Conservation (phyloP, 2,888 invertebrate species). For the Suillia variegata region DNA sequence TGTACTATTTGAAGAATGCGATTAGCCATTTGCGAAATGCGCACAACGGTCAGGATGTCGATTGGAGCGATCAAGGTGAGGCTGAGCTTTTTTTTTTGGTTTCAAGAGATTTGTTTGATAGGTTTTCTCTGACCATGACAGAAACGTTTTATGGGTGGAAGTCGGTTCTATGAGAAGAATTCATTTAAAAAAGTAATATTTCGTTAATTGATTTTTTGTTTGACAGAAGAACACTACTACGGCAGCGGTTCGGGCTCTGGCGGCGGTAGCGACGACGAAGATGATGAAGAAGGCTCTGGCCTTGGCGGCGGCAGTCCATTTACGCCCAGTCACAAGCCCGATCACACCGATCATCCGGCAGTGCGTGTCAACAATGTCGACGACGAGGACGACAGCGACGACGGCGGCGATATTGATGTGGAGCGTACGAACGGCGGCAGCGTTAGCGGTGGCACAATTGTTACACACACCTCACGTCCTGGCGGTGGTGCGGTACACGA, state of each 20-base stretch:
- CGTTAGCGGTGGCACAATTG: slow-evolving; percentile 48
- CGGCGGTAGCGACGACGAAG: slow-evolving; percentile 64
- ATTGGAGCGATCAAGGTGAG: slow-evolving; percentile 75
- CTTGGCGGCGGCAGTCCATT: slow-evolving; percentile 48
- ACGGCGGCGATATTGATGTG: slow-evolving; percentile 53
- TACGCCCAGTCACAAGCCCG: slow-evolving; percentile 52
- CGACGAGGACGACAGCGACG: slow-evolving; percentile 48
- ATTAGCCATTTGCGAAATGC: slow-evolving; percentile 84
- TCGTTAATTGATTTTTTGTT: background rate
- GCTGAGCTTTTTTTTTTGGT: background rate
- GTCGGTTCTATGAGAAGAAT: no score
- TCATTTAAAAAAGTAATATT: background rate
- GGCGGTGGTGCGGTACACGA: slow-evolving; percentile 31
- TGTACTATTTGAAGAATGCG: slow-evolving; percentile 76
- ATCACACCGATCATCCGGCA: slow-evolving; percentile 50
- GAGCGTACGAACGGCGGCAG: slow-evolving; percentile 40
- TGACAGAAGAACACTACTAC: slow-evolving; percentile 65
- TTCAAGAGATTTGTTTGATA: background rate
- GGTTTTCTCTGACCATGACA: background rate
- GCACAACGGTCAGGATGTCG: slow-evolving; percentile 89
- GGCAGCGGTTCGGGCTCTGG: slow-evolving; percentile 78
- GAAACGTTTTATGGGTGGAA: no score
- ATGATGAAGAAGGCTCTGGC: slow-evolving; percentile 56
- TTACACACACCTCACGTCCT: slow-evolving; percentile 46
- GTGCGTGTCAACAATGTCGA: slow-evolving; percentile 44